phyloP scores from a whole-genome alignment of 1,140 invertebrate species.

The Aphelinus atriplicis region DNA sequence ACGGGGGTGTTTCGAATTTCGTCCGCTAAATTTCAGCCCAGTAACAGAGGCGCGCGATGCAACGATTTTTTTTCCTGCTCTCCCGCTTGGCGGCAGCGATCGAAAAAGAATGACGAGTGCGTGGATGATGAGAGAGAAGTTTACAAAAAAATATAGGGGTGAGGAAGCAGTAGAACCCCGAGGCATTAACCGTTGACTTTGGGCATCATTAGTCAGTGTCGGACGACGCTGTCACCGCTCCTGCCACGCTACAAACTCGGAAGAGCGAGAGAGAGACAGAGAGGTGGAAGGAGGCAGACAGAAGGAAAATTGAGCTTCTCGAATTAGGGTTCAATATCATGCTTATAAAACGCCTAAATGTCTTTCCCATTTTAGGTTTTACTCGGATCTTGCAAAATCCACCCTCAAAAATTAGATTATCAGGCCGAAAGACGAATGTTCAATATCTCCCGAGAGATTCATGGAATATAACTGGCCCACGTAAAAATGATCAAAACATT shows the following conservation, averaged over 20 bases:
- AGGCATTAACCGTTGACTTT: slow-evolving; percentile 52
- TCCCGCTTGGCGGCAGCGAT: slow-evolving; percentile 21
- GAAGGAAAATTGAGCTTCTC: no score
- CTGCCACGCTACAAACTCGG: slow-evolving; percentile 13
- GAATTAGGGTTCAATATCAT: no score
- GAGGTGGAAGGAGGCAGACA: no score
- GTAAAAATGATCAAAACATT: no score
- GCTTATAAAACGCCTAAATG: no score
- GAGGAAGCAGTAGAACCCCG: slow-evolving; percentile 32
- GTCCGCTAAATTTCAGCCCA: slow-evolving; percentile 18
- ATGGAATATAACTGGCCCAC: no score
- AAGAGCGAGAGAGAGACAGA: no score
- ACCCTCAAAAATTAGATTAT: no score
- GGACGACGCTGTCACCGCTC: slow-evolving; percentile 51
- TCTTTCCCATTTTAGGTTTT: no score
- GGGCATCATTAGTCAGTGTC: slow-evolving; percentile 55
- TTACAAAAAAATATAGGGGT: slow-evolving; percentile 34
- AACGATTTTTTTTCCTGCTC: slow-evolving; percentile 1
- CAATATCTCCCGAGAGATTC: no score
- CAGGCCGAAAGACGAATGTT: no score
- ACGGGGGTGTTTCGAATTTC: slow-evolving; percentile 45
- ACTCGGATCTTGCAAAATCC: no score
- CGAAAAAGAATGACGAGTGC: slow-evolving; percentile 43
- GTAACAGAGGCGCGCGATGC: slow-evolving; percentile 6
- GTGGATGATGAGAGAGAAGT: slow-evolving; percentile 18